Conservation (phyloP, 2,113 vertebrate species). For the Melanerpes aurifrons region DNA sequence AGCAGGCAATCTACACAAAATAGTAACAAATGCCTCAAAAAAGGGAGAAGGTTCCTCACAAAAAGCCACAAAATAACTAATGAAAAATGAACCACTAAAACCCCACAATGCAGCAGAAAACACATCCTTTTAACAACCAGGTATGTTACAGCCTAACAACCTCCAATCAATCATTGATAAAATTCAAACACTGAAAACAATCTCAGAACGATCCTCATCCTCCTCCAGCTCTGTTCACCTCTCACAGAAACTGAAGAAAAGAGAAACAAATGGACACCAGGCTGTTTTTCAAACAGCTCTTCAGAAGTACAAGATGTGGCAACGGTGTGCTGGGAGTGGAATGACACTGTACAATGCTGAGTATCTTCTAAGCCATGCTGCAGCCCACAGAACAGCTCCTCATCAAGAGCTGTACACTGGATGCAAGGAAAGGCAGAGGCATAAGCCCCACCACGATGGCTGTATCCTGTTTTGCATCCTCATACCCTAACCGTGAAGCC, state of each 20-base stretch:
- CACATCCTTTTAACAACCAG: neutral
- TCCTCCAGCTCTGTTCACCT: neutral
- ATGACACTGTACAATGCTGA: neutral
- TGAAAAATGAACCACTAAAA: neutral
- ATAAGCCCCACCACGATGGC: neutral
- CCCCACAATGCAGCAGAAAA: neutral
- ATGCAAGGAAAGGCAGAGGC: neutral
- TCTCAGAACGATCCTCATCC: neutral
- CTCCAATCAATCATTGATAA: neutral
- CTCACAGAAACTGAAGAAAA: neutral
- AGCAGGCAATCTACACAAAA: neutral
- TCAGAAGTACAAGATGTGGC: neutral
- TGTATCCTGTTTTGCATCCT: neutral
- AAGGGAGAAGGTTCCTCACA: neutral
- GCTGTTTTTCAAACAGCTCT: neutral
- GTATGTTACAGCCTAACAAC: neutral
- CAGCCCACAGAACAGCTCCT: neutral
- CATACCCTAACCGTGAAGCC: neutral
- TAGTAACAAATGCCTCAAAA: slow-evolving; percentile 8
- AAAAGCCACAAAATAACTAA: neutral
- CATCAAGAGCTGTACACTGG: fast-evolving
- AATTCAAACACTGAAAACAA: neutral
- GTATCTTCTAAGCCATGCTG: neutral
- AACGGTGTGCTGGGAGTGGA: neutral
- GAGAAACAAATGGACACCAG: neutral